Percentiles rank a stretch among this genome's conserved stretches.
Conservation (phyloP, 2,888 invertebrate species). For the Melanostoma mellinum region DNA sequence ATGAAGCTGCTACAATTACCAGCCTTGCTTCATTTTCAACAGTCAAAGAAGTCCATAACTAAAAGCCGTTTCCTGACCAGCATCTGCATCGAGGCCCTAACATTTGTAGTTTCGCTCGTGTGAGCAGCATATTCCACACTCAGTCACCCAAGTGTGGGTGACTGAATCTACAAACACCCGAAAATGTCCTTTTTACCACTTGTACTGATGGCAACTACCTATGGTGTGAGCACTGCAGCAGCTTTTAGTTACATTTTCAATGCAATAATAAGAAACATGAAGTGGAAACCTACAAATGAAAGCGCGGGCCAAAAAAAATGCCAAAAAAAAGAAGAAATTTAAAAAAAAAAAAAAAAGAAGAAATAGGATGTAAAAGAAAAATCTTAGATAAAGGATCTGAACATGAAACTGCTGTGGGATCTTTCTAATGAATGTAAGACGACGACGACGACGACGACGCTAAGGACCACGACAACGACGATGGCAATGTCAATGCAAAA, state of each 20-base stretch:
- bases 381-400: slow-evolving; percentile 54
- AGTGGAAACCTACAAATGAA: slow-evolving; percentile 68
- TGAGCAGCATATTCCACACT: neutral
- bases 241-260: slow-evolving; percentile 69
- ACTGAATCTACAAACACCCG: slow-evolving; percentile 65
- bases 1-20: too few relatives aligned
- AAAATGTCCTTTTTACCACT: slow-evolving; percentile 68
- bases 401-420: slow-evolving; percentile 43
- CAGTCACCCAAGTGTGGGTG: slow-evolving; percentile 43
- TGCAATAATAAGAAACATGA: slow-evolving; percentile 70
- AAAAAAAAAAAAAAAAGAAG: slow-evolving; percentile 5
- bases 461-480: neutral
- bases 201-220: slow-evolving; percentile 1
- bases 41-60: neutral
- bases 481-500: slow-evolving; percentile 57
- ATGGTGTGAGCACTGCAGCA: slow-evolving; percentile 30
- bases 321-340: too few relatives aligned
- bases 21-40: too few relatives aligned
- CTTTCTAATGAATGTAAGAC: slow-evolving; percentile 63
- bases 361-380: slow-evolving; percentile 37
- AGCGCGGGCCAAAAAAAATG: slow-evolving; percentile 56
- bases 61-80: neutral
- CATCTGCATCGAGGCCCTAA: too few relatives aligned
- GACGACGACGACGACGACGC: slow-evolving; percentile 22
- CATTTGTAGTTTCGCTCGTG: neutral